phyloP scores from a whole-genome alignment of 2,888 invertebrate genomes.

The Bugula neritina region DNA sequence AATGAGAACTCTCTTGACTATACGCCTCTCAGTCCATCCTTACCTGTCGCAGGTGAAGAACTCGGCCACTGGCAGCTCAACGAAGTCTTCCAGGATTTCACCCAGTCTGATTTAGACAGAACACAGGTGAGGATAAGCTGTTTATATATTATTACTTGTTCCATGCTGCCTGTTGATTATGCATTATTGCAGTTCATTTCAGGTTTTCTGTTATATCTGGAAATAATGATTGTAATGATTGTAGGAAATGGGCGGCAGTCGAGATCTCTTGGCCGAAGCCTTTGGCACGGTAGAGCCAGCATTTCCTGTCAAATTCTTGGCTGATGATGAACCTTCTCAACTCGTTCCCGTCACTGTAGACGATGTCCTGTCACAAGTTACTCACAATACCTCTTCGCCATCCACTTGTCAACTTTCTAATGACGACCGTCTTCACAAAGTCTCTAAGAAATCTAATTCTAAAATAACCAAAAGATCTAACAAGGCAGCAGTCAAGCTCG shows the following conservation, averaged over 20 bases:
- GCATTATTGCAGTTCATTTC: no score
- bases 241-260: no score
- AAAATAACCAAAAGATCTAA: not conserved
- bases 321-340: not conserved
- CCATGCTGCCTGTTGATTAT: no score
- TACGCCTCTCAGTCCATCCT: not conserved
- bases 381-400: not conserved
- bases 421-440: not conserved
- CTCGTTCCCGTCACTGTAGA: not conserved
- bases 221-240: no score
- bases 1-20: not conserved
- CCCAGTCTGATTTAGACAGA: no score
- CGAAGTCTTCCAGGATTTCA: slow-evolving; percentile 17
- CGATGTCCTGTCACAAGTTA: not conserved
- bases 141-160: no score
- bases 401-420: not conserved
- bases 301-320: no score
- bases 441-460: not conserved
- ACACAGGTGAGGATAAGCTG: no score
- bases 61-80: slow-evolving; percentile 4
- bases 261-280: slow-evolving; percentile 9
- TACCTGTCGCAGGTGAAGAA: not conserved
- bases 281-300: not conserved
- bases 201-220: no score
- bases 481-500: not conserved